Percentiles rank a stretch among this genome's conserved stretches.
Conservation (phyloP, 1,140 invertebrate species). For the Dendrolimus kikuchii region DNA sequence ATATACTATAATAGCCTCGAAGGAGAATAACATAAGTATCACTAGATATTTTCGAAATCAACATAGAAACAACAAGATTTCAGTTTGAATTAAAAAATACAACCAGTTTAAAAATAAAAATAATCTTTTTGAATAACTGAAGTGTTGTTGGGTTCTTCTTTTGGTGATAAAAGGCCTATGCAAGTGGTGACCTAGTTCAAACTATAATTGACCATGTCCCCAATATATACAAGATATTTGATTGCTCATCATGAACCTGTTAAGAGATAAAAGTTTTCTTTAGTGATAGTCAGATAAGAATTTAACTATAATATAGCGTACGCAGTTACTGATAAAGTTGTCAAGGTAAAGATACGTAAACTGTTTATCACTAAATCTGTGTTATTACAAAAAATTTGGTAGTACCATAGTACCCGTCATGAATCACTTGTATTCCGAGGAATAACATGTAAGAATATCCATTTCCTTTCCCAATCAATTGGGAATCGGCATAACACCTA, state of each 20-base stretch:
- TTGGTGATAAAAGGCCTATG: conserved; percentile 12
- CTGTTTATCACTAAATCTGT: conserved; percentile 1
- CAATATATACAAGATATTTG: conserved; percentile 20
- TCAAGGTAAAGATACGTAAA: conserved; percentile 29
- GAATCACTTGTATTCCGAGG: too few relatives aligned
- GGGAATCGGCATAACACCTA: too few relatives aligned
- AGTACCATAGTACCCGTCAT: background rate
- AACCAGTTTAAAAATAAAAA: too few relatives aligned
- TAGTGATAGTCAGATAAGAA: conserved; percentile 19
- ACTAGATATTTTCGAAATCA: conserved; percentile 6
- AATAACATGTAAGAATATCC: too few relatives aligned
- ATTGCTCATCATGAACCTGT: conserved; percentile 5
- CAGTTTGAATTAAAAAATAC: too few relatives aligned
- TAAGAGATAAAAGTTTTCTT: conserved; percentile 10
- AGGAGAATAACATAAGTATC: too few relatives aligned
- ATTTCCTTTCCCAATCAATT: too few relatives aligned
- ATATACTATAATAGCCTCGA: too few relatives aligned
- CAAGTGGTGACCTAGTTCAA: conserved; percentile 17
- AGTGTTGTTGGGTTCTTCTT: background rate
- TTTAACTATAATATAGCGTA: conserved; percentile 25
- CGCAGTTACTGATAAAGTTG: conserved; percentile 31
- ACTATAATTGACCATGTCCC: conserved; percentile 44
- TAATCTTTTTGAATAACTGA: too few relatives aligned
- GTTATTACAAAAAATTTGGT: conserved; percentile 3
- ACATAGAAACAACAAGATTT: background rate